Conservation (phyloP, 2,888 invertebrate genomes). For the Stegophylla sp. region DNA sequence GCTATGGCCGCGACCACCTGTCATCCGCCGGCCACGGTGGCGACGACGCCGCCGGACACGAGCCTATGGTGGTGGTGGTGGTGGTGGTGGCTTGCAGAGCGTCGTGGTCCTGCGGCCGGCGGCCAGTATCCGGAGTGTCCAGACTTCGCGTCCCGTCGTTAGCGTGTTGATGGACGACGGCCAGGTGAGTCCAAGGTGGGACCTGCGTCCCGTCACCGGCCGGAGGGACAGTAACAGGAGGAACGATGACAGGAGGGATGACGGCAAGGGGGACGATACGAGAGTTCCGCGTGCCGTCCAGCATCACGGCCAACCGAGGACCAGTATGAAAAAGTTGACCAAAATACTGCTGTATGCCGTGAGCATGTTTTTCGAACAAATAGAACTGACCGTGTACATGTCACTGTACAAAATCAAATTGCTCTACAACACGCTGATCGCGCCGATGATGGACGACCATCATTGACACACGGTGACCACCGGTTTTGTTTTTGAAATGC, state of each 20-base stretch:
- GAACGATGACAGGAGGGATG: too few species aligned
- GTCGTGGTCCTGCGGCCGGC: background rate
- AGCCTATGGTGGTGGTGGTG: background rate
- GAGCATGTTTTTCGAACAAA: conserved; percentile 1
- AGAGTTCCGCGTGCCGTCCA: too few species aligned
- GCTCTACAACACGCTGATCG: background rate
- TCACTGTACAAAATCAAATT: conserved; percentile 25
- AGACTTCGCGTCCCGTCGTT: background rate
- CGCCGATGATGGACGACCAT: too few species aligned
- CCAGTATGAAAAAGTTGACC: background rate
- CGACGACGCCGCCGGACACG: background rate
- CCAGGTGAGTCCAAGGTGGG: too few species aligned
- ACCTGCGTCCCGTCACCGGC: background rate
- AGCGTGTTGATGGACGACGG: too few species aligned
- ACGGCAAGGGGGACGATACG: too few species aligned
- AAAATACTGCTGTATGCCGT: background rate
- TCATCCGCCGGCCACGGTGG: background rate
- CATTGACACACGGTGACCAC: background rate
- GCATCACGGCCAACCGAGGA: background rate
- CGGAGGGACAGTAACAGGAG: too few species aligned
- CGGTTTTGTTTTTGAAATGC: too few species aligned
- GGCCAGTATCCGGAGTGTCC: too few species aligned
- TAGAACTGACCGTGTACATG: conserved; percentile 18
- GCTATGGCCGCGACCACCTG: background rate
- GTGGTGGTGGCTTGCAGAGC: background rate